Percentiles rank a stretch among this genome's conserved stretches.
phyloP scores from a whole-genome alignment of 2,113 vertebrate species.

The Sinocyclocheilus maitianheensis region DNA sequence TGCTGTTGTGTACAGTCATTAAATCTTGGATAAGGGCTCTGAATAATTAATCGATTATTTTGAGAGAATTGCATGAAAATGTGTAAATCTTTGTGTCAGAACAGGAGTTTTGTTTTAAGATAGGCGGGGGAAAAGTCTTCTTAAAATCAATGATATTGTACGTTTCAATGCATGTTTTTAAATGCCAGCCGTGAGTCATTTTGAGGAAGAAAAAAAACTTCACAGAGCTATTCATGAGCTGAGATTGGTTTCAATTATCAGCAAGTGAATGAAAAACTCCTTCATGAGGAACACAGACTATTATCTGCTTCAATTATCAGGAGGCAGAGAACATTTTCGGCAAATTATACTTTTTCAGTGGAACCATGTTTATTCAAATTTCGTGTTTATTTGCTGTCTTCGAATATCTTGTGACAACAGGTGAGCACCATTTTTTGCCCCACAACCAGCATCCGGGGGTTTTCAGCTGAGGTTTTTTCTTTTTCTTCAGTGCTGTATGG shows the following conservation, averaged over 20 bases:
- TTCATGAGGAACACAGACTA: conserved; percentile 34
- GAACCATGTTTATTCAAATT: conserved; percentile 10
- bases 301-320: conserved; percentile 45
- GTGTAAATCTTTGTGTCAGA: background rate
- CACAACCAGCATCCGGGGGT: background rate
- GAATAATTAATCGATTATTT: conserved; percentile 36
- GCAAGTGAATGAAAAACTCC: conserved; percentile 29
- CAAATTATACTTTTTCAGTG: background rate
- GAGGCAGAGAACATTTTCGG: conserved; percentile 21
- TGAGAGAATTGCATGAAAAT: conserved; percentile 15
- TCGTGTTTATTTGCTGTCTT: background rate
- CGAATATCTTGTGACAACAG: conserved; percentile 1
- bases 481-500: conserved; percentile 38
- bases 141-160: background rate
- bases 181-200: conserved; percentile 25
- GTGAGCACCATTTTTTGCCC: background rate
- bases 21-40: conserved; percentile 19
- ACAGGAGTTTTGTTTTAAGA: background rate
- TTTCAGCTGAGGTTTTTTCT: background rate
- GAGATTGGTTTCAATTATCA: conserved; percentile 34
- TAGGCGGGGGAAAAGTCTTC: background rate
- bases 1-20: conserved; percentile 45
- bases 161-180: conserved; percentile 10
- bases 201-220: conserved; percentile 9
- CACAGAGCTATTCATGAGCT: conserved; percentile 18